Conservation (phyloP, 2,113 vertebrate species). For the Silurus meridionalis region DNA sequence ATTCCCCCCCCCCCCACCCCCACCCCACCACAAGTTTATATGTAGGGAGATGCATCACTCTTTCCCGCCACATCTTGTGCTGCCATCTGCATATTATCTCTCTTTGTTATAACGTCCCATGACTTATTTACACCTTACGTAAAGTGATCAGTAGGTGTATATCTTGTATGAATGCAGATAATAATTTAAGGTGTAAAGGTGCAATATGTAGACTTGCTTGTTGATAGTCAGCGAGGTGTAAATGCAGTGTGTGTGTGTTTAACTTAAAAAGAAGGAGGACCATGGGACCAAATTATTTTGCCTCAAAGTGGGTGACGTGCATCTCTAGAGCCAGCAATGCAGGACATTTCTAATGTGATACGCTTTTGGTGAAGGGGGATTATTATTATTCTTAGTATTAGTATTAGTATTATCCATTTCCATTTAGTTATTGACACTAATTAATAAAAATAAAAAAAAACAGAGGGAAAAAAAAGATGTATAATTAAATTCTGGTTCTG, state of each 20-base stretch:
- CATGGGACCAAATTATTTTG: neutral
- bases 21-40: neutral
- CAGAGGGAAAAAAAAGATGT: too few species aligned
- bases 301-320: neutral
- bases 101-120: neutral
- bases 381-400: too few species aligned
- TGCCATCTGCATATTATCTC: constrained; percentile 39
- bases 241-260: neutral
- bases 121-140: neutral
- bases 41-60: constrained; percentile 25
- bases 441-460: too few species aligned
- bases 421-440: too few species aligned
- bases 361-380: neutral
- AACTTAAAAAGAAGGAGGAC: neutral
- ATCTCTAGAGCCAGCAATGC: neutral
- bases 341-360: neutral
- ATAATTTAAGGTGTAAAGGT: constrained; percentile 2
- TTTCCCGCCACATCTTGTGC: constrained; percentile 29
- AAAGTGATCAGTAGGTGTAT: neutral
- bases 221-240: neutral
- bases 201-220: neutral
- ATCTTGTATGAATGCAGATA: neutral
- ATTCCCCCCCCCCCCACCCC: neutral
- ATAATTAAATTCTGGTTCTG: neutral
- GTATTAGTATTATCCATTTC: too few species aligned